These are phyloP conservation scores for Delia radicum DNA, from an alignment of 1,140 invertebrate species.

Conservation along the genomic window DNA sequence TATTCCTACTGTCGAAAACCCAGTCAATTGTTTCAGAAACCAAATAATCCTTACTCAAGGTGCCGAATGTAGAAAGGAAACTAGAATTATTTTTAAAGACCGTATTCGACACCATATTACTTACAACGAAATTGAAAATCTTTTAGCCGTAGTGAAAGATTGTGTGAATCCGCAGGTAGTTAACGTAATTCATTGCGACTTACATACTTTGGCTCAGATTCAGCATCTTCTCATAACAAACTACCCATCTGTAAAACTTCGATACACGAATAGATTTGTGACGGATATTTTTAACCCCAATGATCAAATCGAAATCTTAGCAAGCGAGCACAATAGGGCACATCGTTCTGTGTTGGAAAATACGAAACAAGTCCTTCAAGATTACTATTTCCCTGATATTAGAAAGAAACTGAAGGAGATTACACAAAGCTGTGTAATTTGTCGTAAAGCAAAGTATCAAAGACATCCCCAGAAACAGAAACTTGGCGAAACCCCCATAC, in stretches of 20 bases:
- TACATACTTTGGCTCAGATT: conserved; percentile 12
- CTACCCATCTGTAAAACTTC: conserved; percentile 11
- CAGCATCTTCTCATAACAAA: conserved; percentile 19
- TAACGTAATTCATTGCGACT: conserved; percentile 27
- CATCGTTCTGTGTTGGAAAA: conserved; percentile 30
- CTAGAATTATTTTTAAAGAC: neutral
- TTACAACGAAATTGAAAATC: neutral
- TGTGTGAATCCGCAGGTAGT: conserved; percentile 20
- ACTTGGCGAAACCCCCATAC: conserved; percentile 2
- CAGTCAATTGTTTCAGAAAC: too few relatives aligned
- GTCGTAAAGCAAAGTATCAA: conserved; percentile 14
- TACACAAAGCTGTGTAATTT: conserved; percentile 26
- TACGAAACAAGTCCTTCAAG: conserved; percentile 24
- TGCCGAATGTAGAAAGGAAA: too few relatives aligned
- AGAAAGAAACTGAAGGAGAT: conserved; percentile 18
- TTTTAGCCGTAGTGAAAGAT: too few relatives aligned
- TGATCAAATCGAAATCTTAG: conserved; percentile 14
- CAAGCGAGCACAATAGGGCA: conserved; percentile 22
- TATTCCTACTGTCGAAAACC: too few relatives aligned
- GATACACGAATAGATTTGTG: conserved; percentile 14
- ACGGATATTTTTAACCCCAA: conserved; percentile 1
- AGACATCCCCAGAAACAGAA: neutral
- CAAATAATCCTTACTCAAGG: too few relatives aligned
- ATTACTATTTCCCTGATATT: conserved; percentile 33
- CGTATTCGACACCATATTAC: neutral